Evolutionary conservation across 2,113 vertebrate genomes (phyloP).

Genomic region (Campylomormyrus numenius): DNA sequence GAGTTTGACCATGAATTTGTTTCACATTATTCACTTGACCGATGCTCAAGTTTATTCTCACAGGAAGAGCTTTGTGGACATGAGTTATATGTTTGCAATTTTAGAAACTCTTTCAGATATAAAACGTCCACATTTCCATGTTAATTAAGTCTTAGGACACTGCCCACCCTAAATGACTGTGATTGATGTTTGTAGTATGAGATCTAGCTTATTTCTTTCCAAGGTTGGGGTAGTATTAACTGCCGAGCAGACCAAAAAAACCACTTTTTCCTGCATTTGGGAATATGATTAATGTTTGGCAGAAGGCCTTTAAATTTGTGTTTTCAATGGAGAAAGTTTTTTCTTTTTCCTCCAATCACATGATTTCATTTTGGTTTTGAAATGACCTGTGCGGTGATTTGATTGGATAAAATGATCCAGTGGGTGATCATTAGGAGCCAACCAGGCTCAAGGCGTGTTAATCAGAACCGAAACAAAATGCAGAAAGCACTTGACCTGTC

Average conservation of each 20-base stretch:
- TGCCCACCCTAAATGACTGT: not conserved
- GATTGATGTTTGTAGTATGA: not conserved
- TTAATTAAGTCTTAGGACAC: not conserved
- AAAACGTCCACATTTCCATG: not conserved
- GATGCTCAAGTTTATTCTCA: not conserved
- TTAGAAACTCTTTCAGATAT: not conserved
- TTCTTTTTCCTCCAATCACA: not conserved
- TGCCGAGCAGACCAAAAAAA: not conserved
- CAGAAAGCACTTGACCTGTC: not conserved
- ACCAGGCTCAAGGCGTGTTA: not conserved
- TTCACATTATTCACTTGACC: not conserved
- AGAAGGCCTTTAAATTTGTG: not conserved
- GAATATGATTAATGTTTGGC: not conserved
- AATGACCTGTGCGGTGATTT: not conserved
- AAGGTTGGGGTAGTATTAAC: not conserved
- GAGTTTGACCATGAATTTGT: not conserved
- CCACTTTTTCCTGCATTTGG: not conserved
- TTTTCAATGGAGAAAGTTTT: not conserved
- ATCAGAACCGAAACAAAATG: not conserved
- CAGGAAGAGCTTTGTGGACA: not conserved
- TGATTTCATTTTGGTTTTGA: not conserved
- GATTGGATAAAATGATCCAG: not conserved
- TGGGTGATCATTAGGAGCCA: not conserved
- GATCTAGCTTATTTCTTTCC: not conserved
- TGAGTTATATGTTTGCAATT: not conserved